These are phyloP conservation scores for Tachysurus vachellii DNA, from an alignment of 2,113 vertebrate species.

Conservation along the genomic window DNA sequence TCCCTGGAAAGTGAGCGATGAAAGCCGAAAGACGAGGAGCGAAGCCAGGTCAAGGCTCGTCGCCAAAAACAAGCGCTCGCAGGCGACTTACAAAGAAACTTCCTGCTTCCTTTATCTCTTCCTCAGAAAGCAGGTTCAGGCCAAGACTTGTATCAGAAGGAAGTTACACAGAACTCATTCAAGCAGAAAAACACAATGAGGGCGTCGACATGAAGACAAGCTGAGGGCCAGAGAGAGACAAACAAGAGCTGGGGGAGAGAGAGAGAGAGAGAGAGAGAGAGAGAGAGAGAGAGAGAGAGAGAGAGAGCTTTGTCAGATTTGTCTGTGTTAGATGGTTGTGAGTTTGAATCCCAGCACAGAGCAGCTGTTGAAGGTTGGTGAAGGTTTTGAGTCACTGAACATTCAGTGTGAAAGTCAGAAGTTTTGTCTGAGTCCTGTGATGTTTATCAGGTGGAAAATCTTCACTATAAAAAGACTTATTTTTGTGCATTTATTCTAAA, in stretches of 20 bases:
- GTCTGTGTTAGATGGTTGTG: neutral
- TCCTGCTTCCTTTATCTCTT: conserved; percentile 37
- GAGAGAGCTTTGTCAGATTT: neutral
- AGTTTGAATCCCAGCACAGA: neutral
- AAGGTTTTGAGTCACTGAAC: neutral
- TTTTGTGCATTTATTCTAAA: conserved; percentile 7
- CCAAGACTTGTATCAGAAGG: conserved; percentile 32
- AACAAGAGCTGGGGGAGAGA: too few species aligned
- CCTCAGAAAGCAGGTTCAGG: conserved; percentile 22
- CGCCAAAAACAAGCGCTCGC: too few species aligned
- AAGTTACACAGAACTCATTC: conserved; percentile 26
- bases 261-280: neutral
- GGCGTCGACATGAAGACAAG: conserved; percentile 10
- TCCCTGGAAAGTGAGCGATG: conserved; percentile 12
- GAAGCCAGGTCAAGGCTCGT: neutral
- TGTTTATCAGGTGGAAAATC: neutral
- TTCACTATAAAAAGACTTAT: neutral
- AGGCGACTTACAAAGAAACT: conserved; percentile 20
- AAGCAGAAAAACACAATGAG: conserved; percentile 22
- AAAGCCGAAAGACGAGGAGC: conserved; percentile 6
- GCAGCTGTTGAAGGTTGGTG: neutral
- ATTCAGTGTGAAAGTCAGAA: neutral
- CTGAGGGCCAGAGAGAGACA: neutral
- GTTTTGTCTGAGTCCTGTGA: neutral
- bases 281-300: neutral